These are phyloP conservation scores for Caranx ignobilis DNA, from an alignment of 2,113 vertebrate genomes.

Conservation along the genomic window DNA sequence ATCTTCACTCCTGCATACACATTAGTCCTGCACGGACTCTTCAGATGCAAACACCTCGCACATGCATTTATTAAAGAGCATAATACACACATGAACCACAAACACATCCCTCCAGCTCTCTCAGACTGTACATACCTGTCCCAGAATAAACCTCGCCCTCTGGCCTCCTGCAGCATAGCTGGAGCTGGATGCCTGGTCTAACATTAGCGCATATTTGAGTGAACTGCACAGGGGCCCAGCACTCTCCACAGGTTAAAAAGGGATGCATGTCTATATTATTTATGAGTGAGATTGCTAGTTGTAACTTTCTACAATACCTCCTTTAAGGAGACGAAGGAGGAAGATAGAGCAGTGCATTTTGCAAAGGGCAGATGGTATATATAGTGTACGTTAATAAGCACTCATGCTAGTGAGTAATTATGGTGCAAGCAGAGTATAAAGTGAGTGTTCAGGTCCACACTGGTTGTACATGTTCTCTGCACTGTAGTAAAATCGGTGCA, in stretches of 20 bases:
- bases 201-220: conserved; percentile 72
- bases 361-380: not conserved
- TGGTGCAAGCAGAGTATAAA: not conserved
- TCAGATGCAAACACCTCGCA: not conserved
- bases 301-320: conserved; percentile 15
- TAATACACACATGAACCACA: not conserved
- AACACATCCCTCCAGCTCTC: not conserved
- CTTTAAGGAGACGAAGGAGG: conserved; percentile 6
- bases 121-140: conserved; percentile 56
- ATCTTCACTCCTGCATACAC: not conserved
- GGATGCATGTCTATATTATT: conserved; percentile 60
- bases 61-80: not conserved
- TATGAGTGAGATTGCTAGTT: conserved; percentile 41
- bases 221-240: conserved; percentile 29
- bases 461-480: conserved; percentile 5
- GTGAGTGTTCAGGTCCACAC: conserved; percentile 1
- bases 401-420: conserved; percentile 23
- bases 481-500: not conserved
- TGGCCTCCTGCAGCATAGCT: conserved; percentile 32
- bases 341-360: not conserved
- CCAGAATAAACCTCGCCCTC: conserved; percentile 67
- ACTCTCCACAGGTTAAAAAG: conserved; percentile 47
- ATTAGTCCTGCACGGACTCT: not conserved
- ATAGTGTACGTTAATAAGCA: conserved; percentile 38
- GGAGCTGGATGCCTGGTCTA: conserved; percentile 62